Evolutionary conservation across 2,797 vertebrate genomes (phyloP), one percentile per base, ranked within the genome.

Genomic region (Ispidina picta): DNA sequence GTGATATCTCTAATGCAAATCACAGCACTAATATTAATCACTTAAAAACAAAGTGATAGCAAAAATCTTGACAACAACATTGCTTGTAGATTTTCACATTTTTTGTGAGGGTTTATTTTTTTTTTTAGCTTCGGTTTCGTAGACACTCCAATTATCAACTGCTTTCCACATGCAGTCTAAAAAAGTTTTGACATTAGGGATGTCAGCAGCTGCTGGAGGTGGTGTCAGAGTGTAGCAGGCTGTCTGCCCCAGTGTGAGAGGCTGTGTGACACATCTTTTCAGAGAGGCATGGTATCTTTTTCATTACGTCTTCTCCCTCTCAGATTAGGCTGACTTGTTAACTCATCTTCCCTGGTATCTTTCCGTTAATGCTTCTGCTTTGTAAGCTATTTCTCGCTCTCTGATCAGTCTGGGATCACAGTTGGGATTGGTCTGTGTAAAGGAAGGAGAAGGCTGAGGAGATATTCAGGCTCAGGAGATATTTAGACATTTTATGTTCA

Each of bases 281-380:
- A 92, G 60, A 88, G 21, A 69, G 37, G 51, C 60, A 76, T 23
- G 37, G 46, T 17, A 72, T 76, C 71, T 79, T 94, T 86, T 77
- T 86, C 72, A 35, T 89, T 90, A 28, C 2, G 28, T n/a, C 10
- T 7, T 94, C 75, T 69, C 46, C 25, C 51, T 87, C 87, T 86
- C 72, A 89, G 58, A 76, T 93, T 88, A 94, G 68, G 28, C 65
- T 94, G 78, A 89, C 64, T 91, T 92, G 89, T 84, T 94, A 95
- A 80, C 74, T 74, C 64, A 51, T 80, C 49, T 15, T 92, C 26
- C 33, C 46, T 83, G 39, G n/a, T 75, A 86, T 71, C 83, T 76
- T 72, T 82, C 44, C 1, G 4, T 80, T 85, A 87, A 83, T 91
- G 52, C 49, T 20, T 74, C 58, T 86, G 64, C 58, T 93, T 88